A percentile compares a stretch with the other conserved stretches of the same genome.
Evolutionary conservation across 2,797 vertebrate genomes (phyloP).

Genomic region (Rhinella marina): DNA sequence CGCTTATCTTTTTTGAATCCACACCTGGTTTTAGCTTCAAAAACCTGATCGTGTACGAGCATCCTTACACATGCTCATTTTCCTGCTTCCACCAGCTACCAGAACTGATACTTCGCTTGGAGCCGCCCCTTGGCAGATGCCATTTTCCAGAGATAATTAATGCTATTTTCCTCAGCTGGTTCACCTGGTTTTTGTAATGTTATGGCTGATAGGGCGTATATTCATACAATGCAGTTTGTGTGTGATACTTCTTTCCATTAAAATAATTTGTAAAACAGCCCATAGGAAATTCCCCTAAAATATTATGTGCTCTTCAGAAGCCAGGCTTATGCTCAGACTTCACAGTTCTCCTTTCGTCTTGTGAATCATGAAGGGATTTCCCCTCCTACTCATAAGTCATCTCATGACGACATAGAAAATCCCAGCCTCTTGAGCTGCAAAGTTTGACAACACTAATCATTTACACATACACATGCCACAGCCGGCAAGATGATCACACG

Average conservation of each 20-base stretch:
- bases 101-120: no score
- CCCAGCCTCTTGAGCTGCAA: constrained; percentile 19
- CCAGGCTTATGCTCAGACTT: not conserved
- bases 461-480: constrained; percentile 25
- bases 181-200: no score
- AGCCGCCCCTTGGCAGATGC: no score
- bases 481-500: constrained; percentile 37
- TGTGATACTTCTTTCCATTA: not conserved
- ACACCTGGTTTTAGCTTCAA: no score
- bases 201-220: no score
- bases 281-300: constrained; percentile 15
- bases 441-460: not conserved
- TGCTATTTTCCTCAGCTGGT: no score
- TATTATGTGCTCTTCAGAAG: not conserved
- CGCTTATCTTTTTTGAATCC: no score
- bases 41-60: no score
- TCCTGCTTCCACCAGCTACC: no score
- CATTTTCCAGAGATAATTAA: no score
- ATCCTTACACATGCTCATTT: no score
- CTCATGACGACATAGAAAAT: constrained; percentile 56
- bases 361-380: constrained; percentile 45
- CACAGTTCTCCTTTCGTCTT: constrained; percentile 19
- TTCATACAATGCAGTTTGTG: not conserved
- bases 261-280: not conserved
- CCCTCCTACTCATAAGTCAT: constrained; percentile 41